Percentiles rank a stretch among this genome's conserved stretches.
phyloP scores from a whole-genome alignment of 2,113 vertebrate species.

The Peromyscus leucopus region DNA sequence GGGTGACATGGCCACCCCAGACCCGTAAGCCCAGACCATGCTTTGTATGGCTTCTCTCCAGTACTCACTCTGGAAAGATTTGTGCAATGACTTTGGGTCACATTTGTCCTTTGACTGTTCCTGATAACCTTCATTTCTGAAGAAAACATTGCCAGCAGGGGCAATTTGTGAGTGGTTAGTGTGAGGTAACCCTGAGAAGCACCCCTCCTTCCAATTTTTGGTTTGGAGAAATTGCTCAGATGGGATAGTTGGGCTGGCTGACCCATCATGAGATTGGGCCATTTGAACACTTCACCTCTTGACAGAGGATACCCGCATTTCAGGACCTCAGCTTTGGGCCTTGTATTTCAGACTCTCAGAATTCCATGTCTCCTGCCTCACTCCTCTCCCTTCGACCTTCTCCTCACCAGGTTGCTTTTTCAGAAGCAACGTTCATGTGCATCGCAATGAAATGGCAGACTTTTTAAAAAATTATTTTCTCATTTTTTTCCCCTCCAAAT shows the following conservation, averaged over 20 bases:
- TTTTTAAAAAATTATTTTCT: neutral
- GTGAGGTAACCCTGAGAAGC: conserved; percentile 16
- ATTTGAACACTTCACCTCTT: neutral
- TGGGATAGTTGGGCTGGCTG: neutral
- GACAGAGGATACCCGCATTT: conserved; percentile 38
- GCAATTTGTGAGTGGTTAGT: conserved; percentile 53
- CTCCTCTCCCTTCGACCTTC: neutral
- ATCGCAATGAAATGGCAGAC: conserved; percentile 31
- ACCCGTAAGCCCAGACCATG: neutral
- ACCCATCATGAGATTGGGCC: neutral
- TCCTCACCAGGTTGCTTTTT: neutral
- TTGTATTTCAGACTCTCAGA: neutral
- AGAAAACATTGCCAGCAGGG: conserved; percentile 15
- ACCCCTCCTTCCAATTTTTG: neutral
- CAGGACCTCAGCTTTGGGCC: neutral
- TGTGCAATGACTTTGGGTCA: conserved; percentile 1
- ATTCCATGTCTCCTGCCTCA: neutral
- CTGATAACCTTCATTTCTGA: conserved; percentile 62
- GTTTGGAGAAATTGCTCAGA: conserved; percentile 59
- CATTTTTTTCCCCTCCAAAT: neutral
- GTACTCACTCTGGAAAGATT: neutral
- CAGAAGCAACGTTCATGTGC: neutral
- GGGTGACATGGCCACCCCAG: no score
- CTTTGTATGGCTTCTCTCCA: neutral
- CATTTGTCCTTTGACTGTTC: conserved; percentile 61